These are phyloP conservation scores for Agonopterix heracliana DNA, from an alignment of 2,888 invertebrate species.

Conservation along the genomic window DNA sequence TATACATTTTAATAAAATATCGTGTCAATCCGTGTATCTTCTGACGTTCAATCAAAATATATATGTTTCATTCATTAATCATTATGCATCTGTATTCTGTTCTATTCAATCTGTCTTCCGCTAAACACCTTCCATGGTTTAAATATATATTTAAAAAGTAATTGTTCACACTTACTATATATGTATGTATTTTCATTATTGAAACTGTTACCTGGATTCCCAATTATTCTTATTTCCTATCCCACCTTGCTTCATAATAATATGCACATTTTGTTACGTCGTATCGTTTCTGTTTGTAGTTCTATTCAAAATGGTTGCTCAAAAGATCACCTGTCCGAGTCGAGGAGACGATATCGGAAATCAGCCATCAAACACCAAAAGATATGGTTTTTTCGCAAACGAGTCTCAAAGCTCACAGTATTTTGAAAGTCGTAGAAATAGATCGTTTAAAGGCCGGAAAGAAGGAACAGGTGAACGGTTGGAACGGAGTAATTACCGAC, in stretches of 20 bases:
- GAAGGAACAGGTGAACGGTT: conserved; percentile 57
- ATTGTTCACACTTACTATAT: too few species aligned
- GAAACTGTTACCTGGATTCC: too few species aligned
- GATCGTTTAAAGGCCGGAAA: conserved; percentile 69
- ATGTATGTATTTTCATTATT: too few species aligned
- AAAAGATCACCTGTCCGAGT: conserved; percentile 72
- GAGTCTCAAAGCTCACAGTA: conserved; percentile 66
- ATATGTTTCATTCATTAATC: too few species aligned
- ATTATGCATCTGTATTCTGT: too few species aligned
- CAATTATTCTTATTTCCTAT: too few species aligned
- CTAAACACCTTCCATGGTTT: too few species aligned
- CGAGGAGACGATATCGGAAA: conserved; percentile 71
- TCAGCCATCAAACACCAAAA: conserved; percentile 62
- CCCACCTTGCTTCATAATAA: conserved; percentile 50
- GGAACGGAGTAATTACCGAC: conserved; percentile 56
- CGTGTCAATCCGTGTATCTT: too few species aligned
- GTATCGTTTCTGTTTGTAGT: conserved; percentile 76
- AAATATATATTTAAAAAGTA: too few species aligned
- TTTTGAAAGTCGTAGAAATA: conserved; percentile 73
- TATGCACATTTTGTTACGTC: conserved; percentile 74
- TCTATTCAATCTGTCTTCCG: too few species aligned
- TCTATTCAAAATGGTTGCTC: conserved; percentile 76
- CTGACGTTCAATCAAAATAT: too few species aligned
- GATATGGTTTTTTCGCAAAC: conserved; percentile 75
- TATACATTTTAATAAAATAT: background rate